A percentile compares a stretch with the other conserved stretches of the same genome.
phyloP scores from a whole-genome alignment of 2,888 invertebrate genomes.

The Erannis defoliaria region DNA sequence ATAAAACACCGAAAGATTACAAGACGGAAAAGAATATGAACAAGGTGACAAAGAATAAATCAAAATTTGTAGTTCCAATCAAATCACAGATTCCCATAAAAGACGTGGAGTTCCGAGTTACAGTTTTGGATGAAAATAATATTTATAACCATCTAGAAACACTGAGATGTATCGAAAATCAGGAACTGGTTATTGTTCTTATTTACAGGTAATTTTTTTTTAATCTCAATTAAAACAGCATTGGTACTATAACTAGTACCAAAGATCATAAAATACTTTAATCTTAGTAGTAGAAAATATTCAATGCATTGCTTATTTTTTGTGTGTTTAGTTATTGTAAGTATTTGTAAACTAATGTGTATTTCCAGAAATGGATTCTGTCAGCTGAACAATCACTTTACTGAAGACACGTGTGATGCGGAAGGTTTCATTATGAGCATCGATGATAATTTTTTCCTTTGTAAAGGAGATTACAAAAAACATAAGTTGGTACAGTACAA shows the following conservation, averaged over 20 bases:
- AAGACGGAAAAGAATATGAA: slow-evolving; percentile 39
- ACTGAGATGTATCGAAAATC: slow-evolving; percentile 1
- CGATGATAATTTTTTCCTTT: slow-evolving; percentile 59
- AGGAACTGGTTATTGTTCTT: slow-evolving; percentile 55
- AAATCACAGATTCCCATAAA: slow-evolving; percentile 68
- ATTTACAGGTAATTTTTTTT: slow-evolving; percentile 65
- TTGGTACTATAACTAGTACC: too few species aligned
- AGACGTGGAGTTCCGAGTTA: slow-evolving; percentile 59
- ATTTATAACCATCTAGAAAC: slow-evolving; percentile 17
- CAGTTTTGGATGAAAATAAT: slow-evolving; percentile 51
- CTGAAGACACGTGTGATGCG: slow-evolving; percentile 62
- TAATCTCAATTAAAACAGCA: too few species aligned
- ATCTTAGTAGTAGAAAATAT: neutral
- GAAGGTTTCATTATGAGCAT: slow-evolving; percentile 64
- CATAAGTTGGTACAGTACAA: slow-evolving; percentile 48
- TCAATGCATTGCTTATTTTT: neutral
- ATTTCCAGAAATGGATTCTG: slow-evolving; percentile 72
- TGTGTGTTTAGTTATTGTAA: too few species aligned
- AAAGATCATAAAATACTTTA: neutral
- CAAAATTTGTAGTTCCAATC: slow-evolving; percentile 68
- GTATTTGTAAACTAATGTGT: slow-evolving; percentile 7
- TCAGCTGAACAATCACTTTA: slow-evolving; percentile 69
- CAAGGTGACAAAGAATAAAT: slow-evolving; percentile 60
- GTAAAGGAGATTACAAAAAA: slow-evolving; percentile 48
- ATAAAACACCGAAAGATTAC: slow-evolving; percentile 15